phyloP scores from a whole-genome alignment of 2,888 invertebrate genomes.

The Synanthedon myopaeformis region DNA sequence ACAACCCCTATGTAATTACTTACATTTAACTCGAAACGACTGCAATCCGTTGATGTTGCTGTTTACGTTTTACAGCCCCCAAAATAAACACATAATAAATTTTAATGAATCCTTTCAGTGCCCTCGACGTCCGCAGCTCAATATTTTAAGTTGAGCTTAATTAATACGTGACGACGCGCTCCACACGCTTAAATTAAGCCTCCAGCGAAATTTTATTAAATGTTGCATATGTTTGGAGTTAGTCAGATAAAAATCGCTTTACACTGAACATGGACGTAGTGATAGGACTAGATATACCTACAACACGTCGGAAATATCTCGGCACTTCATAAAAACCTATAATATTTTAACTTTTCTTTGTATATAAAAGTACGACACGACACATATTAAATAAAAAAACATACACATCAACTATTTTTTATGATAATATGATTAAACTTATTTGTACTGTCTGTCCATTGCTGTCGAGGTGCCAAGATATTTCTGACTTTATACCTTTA shows the following conservation, averaged over 20 bases:
- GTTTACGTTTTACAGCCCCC: not conserved
- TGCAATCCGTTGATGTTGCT: not conserved
- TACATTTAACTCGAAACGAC: no score
- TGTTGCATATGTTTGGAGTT: constrained; percentile 42
- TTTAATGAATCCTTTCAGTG: constrained; percentile 4
- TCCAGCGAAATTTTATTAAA: constrained; percentile 45
- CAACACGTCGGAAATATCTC: no score
- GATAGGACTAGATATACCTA: not conserved
- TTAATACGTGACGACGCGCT: constrained; percentile 45
- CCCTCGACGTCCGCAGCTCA: constrained; percentile 3
- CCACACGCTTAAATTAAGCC: constrained; percentile 43
- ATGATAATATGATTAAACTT: no score
- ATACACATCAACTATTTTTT: no score
- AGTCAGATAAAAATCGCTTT: constrained; percentile 55
- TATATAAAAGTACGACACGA: no score
- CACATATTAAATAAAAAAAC: no score
- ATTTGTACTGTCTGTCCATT: no score
- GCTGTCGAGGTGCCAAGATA: no score
- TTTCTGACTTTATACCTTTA: no score
- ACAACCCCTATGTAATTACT: no score
- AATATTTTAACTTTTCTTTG: no score
- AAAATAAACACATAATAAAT: constrained; percentile 1
- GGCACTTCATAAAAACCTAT: no score
- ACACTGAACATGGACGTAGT: constrained; percentile 13
- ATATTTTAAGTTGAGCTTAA: constrained; percentile 42